phyloP scores from a whole-genome alignment of 2,888 invertebrate species.

The Laspeyria flexula region DNA sequence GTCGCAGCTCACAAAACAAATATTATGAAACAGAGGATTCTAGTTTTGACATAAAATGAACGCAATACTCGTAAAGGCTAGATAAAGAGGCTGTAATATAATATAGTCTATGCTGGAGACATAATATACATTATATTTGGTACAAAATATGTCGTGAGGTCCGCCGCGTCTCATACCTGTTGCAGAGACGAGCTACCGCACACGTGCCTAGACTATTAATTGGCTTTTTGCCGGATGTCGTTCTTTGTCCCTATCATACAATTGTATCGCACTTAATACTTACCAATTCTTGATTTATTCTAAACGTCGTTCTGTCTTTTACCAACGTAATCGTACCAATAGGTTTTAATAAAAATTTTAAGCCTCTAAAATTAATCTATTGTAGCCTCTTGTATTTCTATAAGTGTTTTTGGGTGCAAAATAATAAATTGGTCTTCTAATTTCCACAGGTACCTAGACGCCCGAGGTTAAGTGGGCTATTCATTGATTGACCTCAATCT shows the following conservation, averaged over 20 bases:
- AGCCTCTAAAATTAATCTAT: too few relatives aligned
- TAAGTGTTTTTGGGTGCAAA: not conserved
- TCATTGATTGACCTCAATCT: slow-evolving; percentile 79
- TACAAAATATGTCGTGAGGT: not conserved
- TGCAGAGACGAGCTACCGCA: slow-evolving; percentile 47
- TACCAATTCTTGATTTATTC: slow-evolving; percentile 12
- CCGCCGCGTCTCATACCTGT: slow-evolving; percentile 61
- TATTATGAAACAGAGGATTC: not conserved
- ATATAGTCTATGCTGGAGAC: not conserved
- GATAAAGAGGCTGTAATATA: not conserved
- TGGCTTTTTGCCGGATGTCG: slow-evolving; percentile 60
- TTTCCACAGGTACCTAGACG: slow-evolving; percentile 29
- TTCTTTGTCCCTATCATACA: slow-evolving; percentile 37
- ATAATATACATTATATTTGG: not conserved
- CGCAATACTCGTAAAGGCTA: not conserved
- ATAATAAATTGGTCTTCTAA: slow-evolving; percentile 27
- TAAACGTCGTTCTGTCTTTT: not conserved
- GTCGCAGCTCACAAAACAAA: not conserved
- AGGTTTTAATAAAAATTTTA: not conserved
- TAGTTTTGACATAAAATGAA: not conserved
- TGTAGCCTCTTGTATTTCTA: not conserved
- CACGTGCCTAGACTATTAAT: slow-evolving; percentile 68
- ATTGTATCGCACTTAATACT: slow-evolving; percentile 16
- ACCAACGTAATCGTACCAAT: not conserved
- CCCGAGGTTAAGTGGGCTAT: slow-evolving; percentile 50